Evolutionary conservation across 2,113 vertebrate genomes (phyloP).

Genomic region (Rhineura floridana): DNA sequence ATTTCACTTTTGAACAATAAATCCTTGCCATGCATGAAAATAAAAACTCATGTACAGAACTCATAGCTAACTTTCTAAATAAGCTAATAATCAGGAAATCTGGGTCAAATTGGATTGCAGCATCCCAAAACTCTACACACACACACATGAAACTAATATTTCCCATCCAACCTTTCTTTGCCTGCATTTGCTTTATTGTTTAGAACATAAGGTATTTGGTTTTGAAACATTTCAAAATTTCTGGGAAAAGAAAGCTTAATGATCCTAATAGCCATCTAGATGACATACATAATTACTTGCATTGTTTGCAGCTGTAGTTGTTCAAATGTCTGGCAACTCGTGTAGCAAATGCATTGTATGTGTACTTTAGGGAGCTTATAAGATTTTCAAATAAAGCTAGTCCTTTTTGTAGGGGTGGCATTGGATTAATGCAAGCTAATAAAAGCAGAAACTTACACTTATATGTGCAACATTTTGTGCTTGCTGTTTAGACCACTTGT

Average conservation of each 20-base stretch:
- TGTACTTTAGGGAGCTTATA: conserved; percentile 33
- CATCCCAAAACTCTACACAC: conserved; percentile 37
- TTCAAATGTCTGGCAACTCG: conserved; percentile 16
- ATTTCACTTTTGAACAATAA: conserved; percentile 51
- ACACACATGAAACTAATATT: conserved; percentile 33
- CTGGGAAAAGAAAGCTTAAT: not conserved
- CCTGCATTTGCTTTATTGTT: not conserved
- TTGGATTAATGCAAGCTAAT: not conserved
- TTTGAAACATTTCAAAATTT: conserved; percentile 17
- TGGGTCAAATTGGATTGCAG: conserved; percentile 46
- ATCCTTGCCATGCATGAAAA: conserved; percentile 27
- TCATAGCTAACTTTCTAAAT: conserved; percentile 41
- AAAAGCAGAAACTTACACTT: conserved; percentile 6
- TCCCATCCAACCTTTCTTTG: not conserved
- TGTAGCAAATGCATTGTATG: conserved; percentile 61
- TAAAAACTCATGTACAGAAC: conserved; percentile 30
- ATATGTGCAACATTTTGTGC: not conserved
- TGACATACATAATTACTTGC: conserved; percentile 32
- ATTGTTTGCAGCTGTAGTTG: conserved; percentile 53
- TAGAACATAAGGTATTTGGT: conserved; percentile 1
- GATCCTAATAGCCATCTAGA: conserved; percentile 30
- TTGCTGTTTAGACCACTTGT: conserved; percentile 23
- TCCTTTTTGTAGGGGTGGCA: not conserved
- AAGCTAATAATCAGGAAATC: conserved; percentile 21
- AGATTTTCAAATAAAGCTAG: conserved; percentile 33